Evolutionary conservation across 2,797 vertebrate genomes (phyloP), one percentile per base, ranked within the genome.

Genomic region (Sebastes kiyomatsui): DNA sequence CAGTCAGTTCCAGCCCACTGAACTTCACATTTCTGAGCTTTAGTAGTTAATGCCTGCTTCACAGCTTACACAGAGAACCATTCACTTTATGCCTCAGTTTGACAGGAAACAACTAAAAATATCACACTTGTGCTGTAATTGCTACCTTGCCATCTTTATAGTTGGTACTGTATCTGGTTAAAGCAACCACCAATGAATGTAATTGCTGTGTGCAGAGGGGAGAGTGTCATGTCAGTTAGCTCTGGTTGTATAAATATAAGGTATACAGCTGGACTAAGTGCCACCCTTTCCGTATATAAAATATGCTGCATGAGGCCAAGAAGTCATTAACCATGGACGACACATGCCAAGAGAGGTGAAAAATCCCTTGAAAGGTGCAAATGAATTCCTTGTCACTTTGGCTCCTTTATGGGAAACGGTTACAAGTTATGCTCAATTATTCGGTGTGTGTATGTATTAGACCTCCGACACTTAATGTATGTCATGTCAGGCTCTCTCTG

Each of bases 71-170:
- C 91, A 92, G 92, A 92, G 89, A 87, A 77, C 87, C 93, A 90
- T 94, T 94, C 88, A 92, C 88, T 88, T 94, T 90, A 90, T 90
- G 78, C 88, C 84, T 89, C 90, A 30, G 90, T 93, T 90, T 90
- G 88, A 94, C 94, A 95, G 94, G 94, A 95, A 95, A 92, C 88
- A 92, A 93, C 95, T 94, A 95, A 95, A 96, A 95, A 96, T 95
- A 96, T 94, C 95, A 93, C 94, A 94, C 94, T 94, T 88, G 80
- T 91, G 93, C 92, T 84, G 94, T 95, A 95, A 95, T 96, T 95
- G 88, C 94, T 88, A 87, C 30, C 83, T 94, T 93, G 90, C 92
- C 91, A 87, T 94, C 93, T 95, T 95, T 95, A 95, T 93, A 95
- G 93, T 93, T 69, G 87, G 90, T 91, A 89, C 92, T 87, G 90